Conservation (phyloP, 2,113 vertebrate species). For the Trematocara unimaculatum region DNA sequence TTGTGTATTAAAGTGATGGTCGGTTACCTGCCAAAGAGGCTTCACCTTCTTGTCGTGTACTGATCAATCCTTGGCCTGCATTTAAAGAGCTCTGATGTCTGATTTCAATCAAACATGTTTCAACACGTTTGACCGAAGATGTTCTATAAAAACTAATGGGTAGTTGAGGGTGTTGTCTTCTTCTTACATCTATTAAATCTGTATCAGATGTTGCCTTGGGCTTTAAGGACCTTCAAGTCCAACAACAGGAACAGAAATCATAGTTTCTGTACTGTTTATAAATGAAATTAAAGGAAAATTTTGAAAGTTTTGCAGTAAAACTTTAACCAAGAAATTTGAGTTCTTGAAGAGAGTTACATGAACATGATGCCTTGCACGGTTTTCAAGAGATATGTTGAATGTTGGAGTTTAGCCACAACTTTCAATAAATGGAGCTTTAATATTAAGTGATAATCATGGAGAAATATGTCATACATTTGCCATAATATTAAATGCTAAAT, state of each 20-base stretch:
- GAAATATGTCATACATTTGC: not conserved
- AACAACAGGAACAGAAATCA: not conserved
- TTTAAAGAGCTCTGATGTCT: not conserved
- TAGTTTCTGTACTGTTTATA: not conserved
- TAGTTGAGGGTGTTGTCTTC: not conserved
- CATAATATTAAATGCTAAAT: not conserved
- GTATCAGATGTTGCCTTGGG: not conserved
- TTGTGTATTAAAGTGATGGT: constrained; percentile 10
- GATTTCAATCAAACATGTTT: constrained; percentile 13
- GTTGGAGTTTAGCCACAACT: not conserved
- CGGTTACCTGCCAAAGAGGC: constrained; percentile 32
- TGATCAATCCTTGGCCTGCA: constrained; percentile 17
- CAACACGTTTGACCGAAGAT: not conserved
- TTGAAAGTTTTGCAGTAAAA: not conserved
- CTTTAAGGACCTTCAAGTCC: not conserved
- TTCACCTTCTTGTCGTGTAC: constrained; percentile 7
- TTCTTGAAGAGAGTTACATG: not conserved
- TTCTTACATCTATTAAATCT: not conserved
- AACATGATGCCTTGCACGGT: not conserved
- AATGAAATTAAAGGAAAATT: not conserved
- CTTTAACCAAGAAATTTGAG: not conserved
- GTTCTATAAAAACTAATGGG: not conserved
- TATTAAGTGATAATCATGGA: not conserved
- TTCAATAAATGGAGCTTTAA: not conserved
- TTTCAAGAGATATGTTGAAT: not conserved